Percentiles rank a stretch among this genome's conserved stretches.
Evolutionary conservation across 2,797 vertebrate genomes (phyloP).

Genomic region (Pipistrellus kuhlii): DNA sequence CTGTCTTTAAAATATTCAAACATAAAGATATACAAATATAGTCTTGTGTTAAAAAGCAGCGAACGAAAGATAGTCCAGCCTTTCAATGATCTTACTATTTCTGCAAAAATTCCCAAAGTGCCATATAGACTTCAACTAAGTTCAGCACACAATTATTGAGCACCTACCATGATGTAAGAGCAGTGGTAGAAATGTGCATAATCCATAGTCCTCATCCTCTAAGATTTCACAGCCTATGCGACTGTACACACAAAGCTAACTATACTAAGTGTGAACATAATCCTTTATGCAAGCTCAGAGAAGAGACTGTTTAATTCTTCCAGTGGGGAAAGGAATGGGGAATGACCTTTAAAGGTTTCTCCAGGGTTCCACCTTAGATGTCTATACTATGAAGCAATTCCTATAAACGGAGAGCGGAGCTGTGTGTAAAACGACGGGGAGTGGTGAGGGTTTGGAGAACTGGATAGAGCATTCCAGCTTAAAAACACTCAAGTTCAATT

Average conservation of each 20-base stretch:
- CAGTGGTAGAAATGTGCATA: not conserved
- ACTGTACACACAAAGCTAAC: not conserved
- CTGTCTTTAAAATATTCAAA: not conserved
- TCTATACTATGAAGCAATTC: not conserved
- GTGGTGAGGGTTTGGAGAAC: not conserved
- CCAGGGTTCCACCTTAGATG: not conserved
- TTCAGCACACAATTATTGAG: not conserved
- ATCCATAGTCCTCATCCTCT: not conserved
- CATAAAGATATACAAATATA: slow-evolving; percentile 6
- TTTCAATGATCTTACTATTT: not conserved
- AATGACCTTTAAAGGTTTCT: not conserved
- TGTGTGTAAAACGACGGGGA: not conserved
- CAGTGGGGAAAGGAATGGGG: not conserved
- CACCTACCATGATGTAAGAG: not conserved
- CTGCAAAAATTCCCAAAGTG: not conserved
- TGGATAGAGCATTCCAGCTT: not conserved
- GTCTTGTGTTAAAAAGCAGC: not conserved
- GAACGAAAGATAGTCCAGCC: not conserved
- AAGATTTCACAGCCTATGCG: not conserved
- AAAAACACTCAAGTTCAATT: not conserved
- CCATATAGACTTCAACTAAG: not conserved
- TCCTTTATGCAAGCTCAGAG: not conserved
- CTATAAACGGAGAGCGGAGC: not conserved
- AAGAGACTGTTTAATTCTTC: not conserved
- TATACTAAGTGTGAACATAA: not conserved